Evolutionary conservation across 2,888 invertebrate species (phyloP).

Genomic region (Volucella inflata): DNA sequence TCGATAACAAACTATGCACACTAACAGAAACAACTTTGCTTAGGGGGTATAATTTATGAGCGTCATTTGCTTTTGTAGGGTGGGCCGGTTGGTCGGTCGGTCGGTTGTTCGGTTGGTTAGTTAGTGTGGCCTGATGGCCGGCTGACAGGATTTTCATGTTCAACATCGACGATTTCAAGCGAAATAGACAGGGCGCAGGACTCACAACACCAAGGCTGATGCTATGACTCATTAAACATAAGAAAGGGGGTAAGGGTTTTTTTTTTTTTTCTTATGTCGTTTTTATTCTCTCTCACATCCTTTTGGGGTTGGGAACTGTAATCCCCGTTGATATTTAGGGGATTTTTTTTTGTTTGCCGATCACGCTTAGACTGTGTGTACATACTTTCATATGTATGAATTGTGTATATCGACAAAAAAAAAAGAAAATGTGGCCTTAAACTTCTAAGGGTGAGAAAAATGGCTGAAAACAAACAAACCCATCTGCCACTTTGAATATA

Average conservation of each 20-base stretch:
- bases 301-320: no score
- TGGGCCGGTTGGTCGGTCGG: conserved; percentile 36
- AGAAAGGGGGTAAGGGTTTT: conserved; percentile 3
- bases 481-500: no score
- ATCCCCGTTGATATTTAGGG: no score
- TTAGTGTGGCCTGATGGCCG: conserved; percentile 24
- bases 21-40: conserved; percentile 15
- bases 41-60: conserved; percentile 65
- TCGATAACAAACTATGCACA: not conserved
- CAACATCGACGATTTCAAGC: conserved; percentile 37
- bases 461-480: no score
- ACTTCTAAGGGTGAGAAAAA: no score
- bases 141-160: conserved; percentile 44
- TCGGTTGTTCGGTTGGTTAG: conserved; percentile 39
- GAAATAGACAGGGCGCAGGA: conserved; percentile 30
- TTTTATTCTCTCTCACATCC: not conserved
- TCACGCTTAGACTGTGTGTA: no score
- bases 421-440: no score
- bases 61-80: conserved; percentile 43
- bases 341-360: no score
- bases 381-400: no score
- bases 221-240: conserved; percentile 60
- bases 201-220: not conserved
- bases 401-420: no score
- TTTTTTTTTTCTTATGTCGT: conserved; percentile 8